Percentiles rank a stretch among this genome's conserved stretches.
These are phyloP conservation scores for Luperina nickerlii DNA, from an alignment of 2,888 invertebrate genomes.

Conservation along the genomic window DNA sequence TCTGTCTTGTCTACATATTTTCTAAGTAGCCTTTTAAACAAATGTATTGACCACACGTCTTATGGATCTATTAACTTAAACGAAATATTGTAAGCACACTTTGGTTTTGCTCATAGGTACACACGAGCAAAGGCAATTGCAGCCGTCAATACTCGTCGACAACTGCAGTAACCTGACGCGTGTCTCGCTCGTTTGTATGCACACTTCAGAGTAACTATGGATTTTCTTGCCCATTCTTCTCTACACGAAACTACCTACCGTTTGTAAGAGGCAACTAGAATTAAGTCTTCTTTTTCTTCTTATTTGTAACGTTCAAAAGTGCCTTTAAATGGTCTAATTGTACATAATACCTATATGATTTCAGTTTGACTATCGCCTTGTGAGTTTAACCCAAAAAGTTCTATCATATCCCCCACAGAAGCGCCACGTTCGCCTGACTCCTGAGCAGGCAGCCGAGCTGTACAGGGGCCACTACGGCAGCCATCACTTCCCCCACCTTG, in stretches of 20 bases:
- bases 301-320: neutral
- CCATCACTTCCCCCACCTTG: constrained; percentile 93
- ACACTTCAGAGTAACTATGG: neutral
- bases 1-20: neutral
- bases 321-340: neutral
- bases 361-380: neutral
- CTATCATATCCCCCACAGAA: constrained; percentile 82
- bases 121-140: no score
- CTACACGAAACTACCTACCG: neutral
- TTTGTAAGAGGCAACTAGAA: neutral
- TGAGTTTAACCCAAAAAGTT: neutral
- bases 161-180: no score
- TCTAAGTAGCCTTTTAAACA: neutral
- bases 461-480: constrained; percentile 94
- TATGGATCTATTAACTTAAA: neutral
- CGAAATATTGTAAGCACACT: neutral
- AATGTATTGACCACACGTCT: neutral
- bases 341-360: neutral
- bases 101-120: no score
- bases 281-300: neutral
- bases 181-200: no score
- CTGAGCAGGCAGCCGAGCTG: constrained; percentile 96
- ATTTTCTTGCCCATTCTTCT: neutral
- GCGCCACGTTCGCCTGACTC: constrained; percentile 93
- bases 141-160: no score